These are phyloP conservation scores for Cavia porcellus DNA, from an alignment of 2,113 vertebrate species.

Conservation along the genomic window DNA sequence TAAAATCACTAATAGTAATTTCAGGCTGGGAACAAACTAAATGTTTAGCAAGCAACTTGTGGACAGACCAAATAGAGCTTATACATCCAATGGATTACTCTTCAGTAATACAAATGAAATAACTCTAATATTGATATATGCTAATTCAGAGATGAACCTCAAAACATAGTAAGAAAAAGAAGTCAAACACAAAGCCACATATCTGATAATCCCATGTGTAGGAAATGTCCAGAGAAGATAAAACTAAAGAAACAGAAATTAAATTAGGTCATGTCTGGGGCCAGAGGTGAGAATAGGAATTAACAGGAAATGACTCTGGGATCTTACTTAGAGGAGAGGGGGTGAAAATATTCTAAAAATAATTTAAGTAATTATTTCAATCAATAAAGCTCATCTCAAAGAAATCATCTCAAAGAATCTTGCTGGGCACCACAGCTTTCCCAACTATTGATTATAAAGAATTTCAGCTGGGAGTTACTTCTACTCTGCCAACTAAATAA, in stretches of 20 bases:
- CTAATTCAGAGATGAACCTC: neutral
- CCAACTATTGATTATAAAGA: slow-evolving; percentile 70
- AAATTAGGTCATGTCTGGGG: neutral
- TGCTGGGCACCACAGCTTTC: slow-evolving; percentile 40
- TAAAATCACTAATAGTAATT: neutral
- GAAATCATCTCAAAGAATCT: slow-evolving; percentile 31
- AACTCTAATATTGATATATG: neutral
- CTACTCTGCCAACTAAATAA: slow-evolving; percentile 60
- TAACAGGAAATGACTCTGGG: neutral
- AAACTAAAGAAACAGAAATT: neutral
- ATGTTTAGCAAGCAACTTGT: neutral
- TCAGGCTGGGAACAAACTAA: neutral
- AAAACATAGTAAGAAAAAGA: slow-evolving; percentile 25
- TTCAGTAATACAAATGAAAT: neutral
- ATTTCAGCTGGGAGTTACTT: slow-evolving; percentile 64
- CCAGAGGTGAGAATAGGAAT: neutral
- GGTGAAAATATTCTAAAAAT: neutral
- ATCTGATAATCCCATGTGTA: neutral
- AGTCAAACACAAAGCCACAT: neutral
- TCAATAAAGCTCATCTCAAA: slow-evolving; percentile 70
- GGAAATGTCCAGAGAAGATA: neutral
- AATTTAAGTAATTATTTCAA: neutral
- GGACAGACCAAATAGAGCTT: neutral
- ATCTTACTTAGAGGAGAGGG: neutral
- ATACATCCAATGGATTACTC: neutral